Base-by-base conservation (phyloP, 1,140 invertebrate species). In the Agrilus planipennis region DNA sequence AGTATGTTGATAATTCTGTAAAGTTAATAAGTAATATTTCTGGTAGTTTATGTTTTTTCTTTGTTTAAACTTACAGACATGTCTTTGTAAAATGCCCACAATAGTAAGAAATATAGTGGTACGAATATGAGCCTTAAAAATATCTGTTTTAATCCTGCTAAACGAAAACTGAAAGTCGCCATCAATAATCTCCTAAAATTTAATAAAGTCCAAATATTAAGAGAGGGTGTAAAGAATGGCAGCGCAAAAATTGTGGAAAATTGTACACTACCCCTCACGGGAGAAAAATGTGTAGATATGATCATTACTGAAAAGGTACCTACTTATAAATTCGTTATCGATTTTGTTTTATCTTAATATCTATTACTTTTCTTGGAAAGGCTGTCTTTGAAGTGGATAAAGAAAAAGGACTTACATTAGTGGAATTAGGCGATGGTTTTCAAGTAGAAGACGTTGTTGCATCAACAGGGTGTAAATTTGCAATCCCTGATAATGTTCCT, bases 291-390 rank as follows among this genome's bases (percentile, higher is more conserved):
- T 53, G 91, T 99, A 1, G 81, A 96, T 61, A 76, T 91, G 66
- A 97, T 99, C 46, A 98, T 99, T 44, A 98, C 96, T 4, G 94
- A 99, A 62, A 89, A 88, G 73, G 84, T 84, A 62, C 44, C 47
- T 51, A 32, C 16, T 25, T 22, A 1, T 21, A 25, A 34, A 20
- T 11, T 19, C 12, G 11, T 42, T 25, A 6, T 30, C 30, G 22
- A n/a, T 46, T 30, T 27, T 34, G 37, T n/a, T 20, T 7, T 21
- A 40, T 31, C 11, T 32, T 17, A 4, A 9, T 20, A 3, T 34
- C 6, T 10, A 6, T 11, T 23, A 18, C 11, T 11, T 44, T 35
- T 27, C 14, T 46, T 43, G 67, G 73, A 43, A 64, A 90, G 77
- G 84, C 78, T 39, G 94, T 98, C 0, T 97, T 98, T 63, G 73